Conservation (phyloP, 2,888 invertebrate species). For the Bugula neritina region DNA sequence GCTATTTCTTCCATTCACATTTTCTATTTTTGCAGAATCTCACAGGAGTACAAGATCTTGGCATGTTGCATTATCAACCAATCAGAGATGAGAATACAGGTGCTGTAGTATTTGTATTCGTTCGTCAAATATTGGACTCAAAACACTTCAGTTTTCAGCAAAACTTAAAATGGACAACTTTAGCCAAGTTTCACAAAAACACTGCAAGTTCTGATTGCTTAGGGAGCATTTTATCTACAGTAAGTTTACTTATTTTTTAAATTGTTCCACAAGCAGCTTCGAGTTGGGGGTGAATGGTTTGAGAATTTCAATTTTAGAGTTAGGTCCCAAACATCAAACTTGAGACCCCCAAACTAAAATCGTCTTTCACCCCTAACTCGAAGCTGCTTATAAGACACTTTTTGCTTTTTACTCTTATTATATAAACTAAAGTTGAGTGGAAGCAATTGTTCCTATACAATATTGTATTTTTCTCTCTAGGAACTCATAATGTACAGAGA, state of each 20-base stretch:
- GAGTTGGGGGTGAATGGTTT: too few species aligned
- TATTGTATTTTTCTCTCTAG: conserved; percentile 46
- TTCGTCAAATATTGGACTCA: conserved; percentile 69
- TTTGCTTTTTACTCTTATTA: too few species aligned
- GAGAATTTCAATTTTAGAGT: too few species aligned
- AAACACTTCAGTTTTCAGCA: conserved; percentile 67
- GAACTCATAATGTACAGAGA: conserved; percentile 65
- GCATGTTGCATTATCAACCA: conserved; percentile 87
- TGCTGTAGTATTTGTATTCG: conserved; percentile 78
- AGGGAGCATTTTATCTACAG: neutral
- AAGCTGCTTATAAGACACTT: too few species aligned
- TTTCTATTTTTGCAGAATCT: conserved; percentile 78
- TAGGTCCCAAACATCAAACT: too few species aligned
- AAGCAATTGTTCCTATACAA: too few species aligned
- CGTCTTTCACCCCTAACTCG: too few species aligned
- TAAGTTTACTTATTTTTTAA: too few species aligned
- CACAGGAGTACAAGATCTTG: conserved; percentile 83
- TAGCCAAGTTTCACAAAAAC: conserved; percentile 69
- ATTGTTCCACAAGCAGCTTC: too few species aligned
- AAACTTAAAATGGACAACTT: conserved; percentile 84
- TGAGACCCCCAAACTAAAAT: too few species aligned
- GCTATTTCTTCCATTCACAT: too few species aligned
- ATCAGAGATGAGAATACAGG: conserved; percentile 74
- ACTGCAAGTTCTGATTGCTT: neutral
- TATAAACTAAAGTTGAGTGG: too few species aligned